phyloP scores from a whole-genome alignment of 2,888 invertebrate species.

The Mycalesis mineus region DNA sequence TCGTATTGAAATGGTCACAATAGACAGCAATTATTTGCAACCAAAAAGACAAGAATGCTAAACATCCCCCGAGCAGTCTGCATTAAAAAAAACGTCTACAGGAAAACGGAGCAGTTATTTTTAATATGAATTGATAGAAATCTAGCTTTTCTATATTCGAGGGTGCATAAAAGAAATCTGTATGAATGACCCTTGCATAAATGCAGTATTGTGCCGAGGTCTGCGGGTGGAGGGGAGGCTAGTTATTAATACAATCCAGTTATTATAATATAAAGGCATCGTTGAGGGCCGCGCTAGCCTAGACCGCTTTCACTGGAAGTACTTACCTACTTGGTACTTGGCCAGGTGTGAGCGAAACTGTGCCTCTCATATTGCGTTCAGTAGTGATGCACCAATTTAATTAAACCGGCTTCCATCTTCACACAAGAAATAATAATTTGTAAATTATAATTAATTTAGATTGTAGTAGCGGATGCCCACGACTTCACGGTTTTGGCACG shows the following conservation, averaged over 20 bases:
- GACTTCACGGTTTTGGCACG: too few species aligned
- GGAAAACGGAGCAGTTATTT: conserved; percentile 3
- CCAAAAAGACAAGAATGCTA: not conserved
- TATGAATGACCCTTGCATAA: conserved; percentile 16
- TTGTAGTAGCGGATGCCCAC: too few species aligned
- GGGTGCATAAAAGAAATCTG: conserved; percentile 10
- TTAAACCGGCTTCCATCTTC: not conserved
- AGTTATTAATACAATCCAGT: conserved; percentile 42
- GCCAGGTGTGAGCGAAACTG: conserved; percentile 29
- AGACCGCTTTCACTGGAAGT: conserved; percentile 32
- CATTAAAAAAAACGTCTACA: not conserved
- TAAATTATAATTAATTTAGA: too few species aligned
- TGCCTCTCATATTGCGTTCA: conserved; percentile 7
- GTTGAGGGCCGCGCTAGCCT: conserved; percentile 30
- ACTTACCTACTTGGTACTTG: conserved; percentile 1
- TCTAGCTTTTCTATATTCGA: conserved; percentile 10
- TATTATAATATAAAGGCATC: conserved; percentile 30
- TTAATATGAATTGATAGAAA: conserved; percentile 1
- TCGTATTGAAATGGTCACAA: not conserved
- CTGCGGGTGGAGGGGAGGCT: conserved; percentile 32
- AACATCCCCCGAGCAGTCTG: not conserved
- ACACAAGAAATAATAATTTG: too few species aligned
- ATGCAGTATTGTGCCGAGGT: conserved; percentile 6
- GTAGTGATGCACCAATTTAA: not conserved
- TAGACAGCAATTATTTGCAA: not conserved